Base-by-base conservation (phyloP, 2,797 vertebrate species). In the Tamandua tetradactyla region DNA sequence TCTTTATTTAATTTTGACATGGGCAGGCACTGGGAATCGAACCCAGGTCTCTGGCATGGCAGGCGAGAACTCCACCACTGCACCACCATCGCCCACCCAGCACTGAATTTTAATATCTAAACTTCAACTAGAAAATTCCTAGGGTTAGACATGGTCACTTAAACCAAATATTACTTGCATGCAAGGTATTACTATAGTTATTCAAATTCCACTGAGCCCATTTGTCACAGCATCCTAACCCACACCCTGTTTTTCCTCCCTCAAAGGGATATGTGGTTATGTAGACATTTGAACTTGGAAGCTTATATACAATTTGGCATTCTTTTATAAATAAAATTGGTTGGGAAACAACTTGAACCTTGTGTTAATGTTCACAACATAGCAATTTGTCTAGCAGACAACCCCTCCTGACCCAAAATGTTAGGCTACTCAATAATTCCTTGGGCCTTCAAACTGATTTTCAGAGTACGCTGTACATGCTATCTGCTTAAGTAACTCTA, bases 321-420 rank as follows among this genome's bases (percentile, higher is more conserved):
- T 74, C 4, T 78, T 94, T 91, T 71, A 35, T 57, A 42, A 72
- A 85, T 86, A 72, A 86, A 87, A 81, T 49, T 81, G 11, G 9
- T 52, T 79, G 85, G 66, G 74, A 85, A 87, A 78, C 74, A 87
- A 32, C 61, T 80, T 91, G 47, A 86, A 95, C n/a, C 20, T 74
- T 89, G 2, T 87, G 37, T 86, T 80, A n/a, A 83, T 85, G 7
- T 75, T 94, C 42, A 66, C 49, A 30, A 23, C 23, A 7, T 82
- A 57, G 15, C 14, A 35, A 20, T 90, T 81, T 74, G 74, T 88
- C 85, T 85, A 92, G 85, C 18, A 75, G 22, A 55, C 15, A 61
- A 47, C 25, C 52, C 52, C 92, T 93, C 30, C 15, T 81, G 25
- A 91, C 66, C 35, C 22, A 20, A 25, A 91, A 95, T 87, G 14